These are phyloP conservation scores for Chelonus formosanus DNA, from an alignment of 2,888 invertebrate genomes.

Conservation along the genomic window DNA sequence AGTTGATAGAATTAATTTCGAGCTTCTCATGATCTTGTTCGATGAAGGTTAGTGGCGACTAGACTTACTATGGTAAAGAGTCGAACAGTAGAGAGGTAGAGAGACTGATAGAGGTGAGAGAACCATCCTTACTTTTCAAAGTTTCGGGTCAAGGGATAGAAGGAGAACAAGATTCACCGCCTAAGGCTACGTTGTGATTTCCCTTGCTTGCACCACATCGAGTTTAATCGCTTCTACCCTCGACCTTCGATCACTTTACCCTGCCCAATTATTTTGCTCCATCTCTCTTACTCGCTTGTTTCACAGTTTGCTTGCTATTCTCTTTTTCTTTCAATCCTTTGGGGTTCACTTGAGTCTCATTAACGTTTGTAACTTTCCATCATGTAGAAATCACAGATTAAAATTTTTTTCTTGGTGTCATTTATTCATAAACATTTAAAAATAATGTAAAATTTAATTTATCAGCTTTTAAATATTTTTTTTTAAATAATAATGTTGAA, in stretches of 20 bases:
- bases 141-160: conserved; percentile 28
- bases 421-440: no score
- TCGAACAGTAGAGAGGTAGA: neutral
- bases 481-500: no score
- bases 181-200: conserved; percentile 27
- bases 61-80: conserved; percentile 1
- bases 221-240: conserved; percentile 47
- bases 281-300: conserved; percentile 3
- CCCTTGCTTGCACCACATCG: conserved; percentile 24
- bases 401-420: no score
- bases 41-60: conserved; percentile 19
- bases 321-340: conserved; percentile 1
- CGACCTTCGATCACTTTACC: conserved; percentile 44
- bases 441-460: no score
- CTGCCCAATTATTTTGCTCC: conserved; percentile 31
- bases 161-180: conserved; percentile 25
- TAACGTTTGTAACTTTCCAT: neutral
- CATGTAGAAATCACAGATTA: neutral
- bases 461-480: no score
- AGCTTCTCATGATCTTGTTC: conserved; percentile 27
- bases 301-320: no score
- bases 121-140: conserved; percentile 20
- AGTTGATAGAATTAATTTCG: conserved; percentile 22
- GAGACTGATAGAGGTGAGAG: conserved; percentile 2
- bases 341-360: neutral